Evolutionary conservation across 2,113 vertebrate genomes (phyloP), one percentile per base, ranked within the genome.

Genomic region (Microtus montanus): DNA sequence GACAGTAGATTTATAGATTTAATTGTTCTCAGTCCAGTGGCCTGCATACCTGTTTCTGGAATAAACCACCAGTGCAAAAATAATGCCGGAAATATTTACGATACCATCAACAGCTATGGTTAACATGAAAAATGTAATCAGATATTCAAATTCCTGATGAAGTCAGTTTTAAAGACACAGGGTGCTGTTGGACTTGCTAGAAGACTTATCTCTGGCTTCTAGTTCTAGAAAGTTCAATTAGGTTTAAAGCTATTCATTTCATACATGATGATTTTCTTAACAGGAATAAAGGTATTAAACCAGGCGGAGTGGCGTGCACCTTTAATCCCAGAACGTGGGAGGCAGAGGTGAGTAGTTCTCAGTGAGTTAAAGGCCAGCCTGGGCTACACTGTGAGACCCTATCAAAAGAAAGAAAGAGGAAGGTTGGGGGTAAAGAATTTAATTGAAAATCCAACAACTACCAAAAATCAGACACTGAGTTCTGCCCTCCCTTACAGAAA

Each of bases 141-240:
- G 20, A 79, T 64, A 93, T 38, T 44, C 30, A 58, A 92, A 90
- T 87, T 92, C 75, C 78, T 93, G 49, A 95, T 93, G 92, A 71
- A 88, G 22, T 82, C 61, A 58, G 2, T 94, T 92, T 97, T 94
- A 92, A 96, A 87, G n/a, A 94, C 66, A 95, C 9, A 96, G 75
- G 94, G 58, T 75, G 75, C 12, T 84, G 41, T 17, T 71, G 74
- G 6, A 85, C 22, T 82, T 93, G 64, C 13, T 90, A 80, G 64
- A 63, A 85, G 95, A 68, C 68, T 74, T n/a, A 38, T 82, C 35
- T 26, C 52, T 24, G 38, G n/a, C n/a, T 28, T 83, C 80, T 41
- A 41, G 54, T 61, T 30, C 58, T 64, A 30, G 80, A 83, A 44
- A 84, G 58, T 84, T 24, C 63, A 94, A 89, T 82, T 90, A 89